phyloP scores from a whole-genome alignment of 2,797 vertebrate species.

The Sardinella longiceps region DNA sequence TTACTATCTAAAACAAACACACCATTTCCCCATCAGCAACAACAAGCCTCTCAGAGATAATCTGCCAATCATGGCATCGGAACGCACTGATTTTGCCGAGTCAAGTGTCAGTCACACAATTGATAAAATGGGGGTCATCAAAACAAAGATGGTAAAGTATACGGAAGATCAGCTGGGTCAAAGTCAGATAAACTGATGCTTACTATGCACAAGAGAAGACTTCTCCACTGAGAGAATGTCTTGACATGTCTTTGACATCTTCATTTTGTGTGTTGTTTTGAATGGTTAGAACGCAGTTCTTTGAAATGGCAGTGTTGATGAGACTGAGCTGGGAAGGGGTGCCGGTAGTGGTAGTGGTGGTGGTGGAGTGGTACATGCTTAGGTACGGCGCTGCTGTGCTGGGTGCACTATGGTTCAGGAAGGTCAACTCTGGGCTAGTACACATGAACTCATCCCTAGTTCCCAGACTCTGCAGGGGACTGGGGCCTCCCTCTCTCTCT shows the following conservation, averaged over 20 bases:
- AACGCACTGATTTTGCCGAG: constrained; percentile 82
- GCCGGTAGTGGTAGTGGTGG: background rate
- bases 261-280: background rate
- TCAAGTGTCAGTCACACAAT: constrained; percentile 72
- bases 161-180: background rate
- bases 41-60: constrained; percentile 83
- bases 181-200: background rate
- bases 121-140: constrained; percentile 7
- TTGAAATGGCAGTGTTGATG: background rate
- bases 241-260: background rate
- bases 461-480: constrained; percentile 22
- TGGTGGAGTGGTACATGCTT: background rate
- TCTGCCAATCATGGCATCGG: constrained; percentile 81
- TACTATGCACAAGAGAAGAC: background rate
- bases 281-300: background rate
- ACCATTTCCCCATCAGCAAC: constrained; percentile 77
- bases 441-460: background rate
- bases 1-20: constrained; percentile 87
- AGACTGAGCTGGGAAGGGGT: too few species aligned
- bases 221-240: too few species aligned
- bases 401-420: background rate
- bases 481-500: background rate
- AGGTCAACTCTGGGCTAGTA: background rate
- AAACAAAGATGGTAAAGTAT: background rate
- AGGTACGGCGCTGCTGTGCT: background rate